Evolutionary conservation across 2,113 vertebrate species (phyloP), one percentile per base, ranked within the genome.

Genomic region (Xiphophorus couchianus): DNA sequence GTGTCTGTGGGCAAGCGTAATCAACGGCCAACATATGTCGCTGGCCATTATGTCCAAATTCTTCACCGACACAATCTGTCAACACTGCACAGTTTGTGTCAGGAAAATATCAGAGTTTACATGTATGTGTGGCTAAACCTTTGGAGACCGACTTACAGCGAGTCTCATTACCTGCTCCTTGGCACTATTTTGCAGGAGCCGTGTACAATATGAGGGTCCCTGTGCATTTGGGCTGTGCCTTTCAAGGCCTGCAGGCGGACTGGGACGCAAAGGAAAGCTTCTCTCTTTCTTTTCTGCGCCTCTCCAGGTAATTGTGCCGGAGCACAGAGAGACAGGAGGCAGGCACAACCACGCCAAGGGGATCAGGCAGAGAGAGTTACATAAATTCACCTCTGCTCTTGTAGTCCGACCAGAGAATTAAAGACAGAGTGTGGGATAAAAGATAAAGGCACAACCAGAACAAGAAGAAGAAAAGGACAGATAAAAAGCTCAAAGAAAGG

Each of bases 261-360:
- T 80, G 82, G 88, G 80, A 88, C 81, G 84, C 84, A 91, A 90
- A 91, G 92, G 87, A 90, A 89, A 90, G 87, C 83, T 86, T 77
- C 86, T 81, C 73, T 82, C 81, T 86, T 84, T 78, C 73, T 77
- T 84, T 87, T 80, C 84, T 84, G 74, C 79, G 71, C 27, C 81
- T 86, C 90, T 90, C 81, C 80, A 89, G 80, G 83, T 88, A 91
- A 93, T 93, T 92, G 90, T 88, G 89, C 77, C 69, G 62, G 79
- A 80, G 82, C 84, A 87, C 62, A 67, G 73, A 80, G 78, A 86
- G 80, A 86, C 86, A 74, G 73, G 80, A 77, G 75, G 82, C 84
- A 83, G 85, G 76, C 62, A 83, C 83, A 77, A 77, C 66, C 82
- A 78, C 82, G 79, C 83, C 39, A 39, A 31, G 9, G 77, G 84